phyloP scores from a whole-genome alignment of 1,140 invertebrate species.

The Rhynchophorus ferrugineus region DNA sequence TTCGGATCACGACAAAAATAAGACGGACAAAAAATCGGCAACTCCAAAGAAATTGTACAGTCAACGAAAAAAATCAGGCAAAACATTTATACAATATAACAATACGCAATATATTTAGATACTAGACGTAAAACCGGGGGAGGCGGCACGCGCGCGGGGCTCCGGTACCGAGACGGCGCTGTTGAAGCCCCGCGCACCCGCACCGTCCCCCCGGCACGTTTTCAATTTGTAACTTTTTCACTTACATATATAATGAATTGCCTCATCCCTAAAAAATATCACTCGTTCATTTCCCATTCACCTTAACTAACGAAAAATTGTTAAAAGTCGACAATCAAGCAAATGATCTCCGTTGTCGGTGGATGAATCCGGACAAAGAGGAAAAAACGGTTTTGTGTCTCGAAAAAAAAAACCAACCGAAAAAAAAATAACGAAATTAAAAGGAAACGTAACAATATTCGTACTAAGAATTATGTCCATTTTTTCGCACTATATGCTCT shows the following conservation, averaged over 20 bases:
- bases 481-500: too few relatives aligned
- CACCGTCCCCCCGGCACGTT: too few relatives aligned
- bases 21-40: constrained; percentile 6
- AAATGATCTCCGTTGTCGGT: constrained; percentile 17
- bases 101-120: constrained; percentile 35
- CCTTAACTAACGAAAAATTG: constrained; percentile 6
- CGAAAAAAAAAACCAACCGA: too few relatives aligned
- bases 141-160: too few relatives aligned
- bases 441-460: too few relatives aligned
- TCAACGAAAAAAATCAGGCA: constrained; percentile 29
- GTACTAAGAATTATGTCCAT: too few relatives aligned
- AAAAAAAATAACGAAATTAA: too few relatives aligned
- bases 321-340: constrained; percentile 13
- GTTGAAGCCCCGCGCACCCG: too few relatives aligned
- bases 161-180: too few relatives aligned
- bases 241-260: constrained; percentile 29
- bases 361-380: too few relatives aligned
- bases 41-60: constrained; percentile 22
- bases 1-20: neutral
- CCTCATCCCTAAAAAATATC: constrained; percentile 11
- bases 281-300: neutral
- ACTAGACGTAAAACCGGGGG: constrained; percentile 37
- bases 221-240: constrained; percentile 21
- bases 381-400: too few relatives aligned
- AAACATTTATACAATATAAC: constrained; percentile 33